Percentiles rank a stretch among this genome's conserved stretches.
Evolutionary conservation across 2,113 vertebrate genomes (phyloP).

Genomic region (Empidonax traillii): DNA sequence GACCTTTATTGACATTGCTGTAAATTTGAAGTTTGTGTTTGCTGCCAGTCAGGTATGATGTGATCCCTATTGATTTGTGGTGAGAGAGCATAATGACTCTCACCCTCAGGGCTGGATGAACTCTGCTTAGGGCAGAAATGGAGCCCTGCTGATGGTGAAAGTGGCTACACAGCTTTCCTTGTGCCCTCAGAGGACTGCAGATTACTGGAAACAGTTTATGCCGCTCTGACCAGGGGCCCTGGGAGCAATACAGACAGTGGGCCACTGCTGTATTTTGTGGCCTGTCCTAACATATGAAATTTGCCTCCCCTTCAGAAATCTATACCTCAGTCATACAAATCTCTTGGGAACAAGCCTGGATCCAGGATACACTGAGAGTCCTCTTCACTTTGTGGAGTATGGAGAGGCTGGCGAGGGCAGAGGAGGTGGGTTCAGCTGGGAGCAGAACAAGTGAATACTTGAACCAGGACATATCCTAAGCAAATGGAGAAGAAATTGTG

Average conservation of each 20-base stretch:
- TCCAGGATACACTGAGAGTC: constrained; percentile 22
- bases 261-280: constrained; percentile 23
- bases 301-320: constrained; percentile 53
- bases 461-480: not conserved
- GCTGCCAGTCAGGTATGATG: not conserved
- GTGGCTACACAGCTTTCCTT: not conserved
- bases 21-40: not conserved
- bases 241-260: not conserved
- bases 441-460: not conserved
- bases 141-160: not conserved
- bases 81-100: not conserved
- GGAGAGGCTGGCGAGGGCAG: constrained; percentile 33
- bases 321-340: constrained; percentile 43
- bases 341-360: constrained; percentile 20
- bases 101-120: not conserved
- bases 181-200: not conserved
- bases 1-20: not conserved
- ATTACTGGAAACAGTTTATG: not conserved
- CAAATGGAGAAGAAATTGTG: not conserved
- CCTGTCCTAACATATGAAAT: constrained; percentile 47
- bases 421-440: constrained; percentile 36
- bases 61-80: not conserved
- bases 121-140: not conserved
- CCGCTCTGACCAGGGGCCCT: not conserved
- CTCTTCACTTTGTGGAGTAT: constrained; percentile 33